Evolutionary conservation across 23 tunicate species (phyloP), one percentile per base, ranked within the genome.

Genomic region (Diplosoma virens): DNA sequence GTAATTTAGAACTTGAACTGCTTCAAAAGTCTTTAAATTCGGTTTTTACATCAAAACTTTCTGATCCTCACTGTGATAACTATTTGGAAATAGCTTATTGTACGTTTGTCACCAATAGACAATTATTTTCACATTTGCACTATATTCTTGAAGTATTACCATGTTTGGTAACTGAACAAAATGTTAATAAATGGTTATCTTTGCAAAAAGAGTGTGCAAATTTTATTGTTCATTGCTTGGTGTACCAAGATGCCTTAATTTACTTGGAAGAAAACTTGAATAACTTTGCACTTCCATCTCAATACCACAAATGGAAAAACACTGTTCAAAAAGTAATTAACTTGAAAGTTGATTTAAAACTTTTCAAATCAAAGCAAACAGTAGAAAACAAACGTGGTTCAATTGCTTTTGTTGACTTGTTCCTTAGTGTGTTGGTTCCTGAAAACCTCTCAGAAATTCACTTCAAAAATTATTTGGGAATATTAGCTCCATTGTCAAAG

Each of bases 391-490:
- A 7, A 32, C 58, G 77, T 29, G 66, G 61, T 26, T 58, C 93
- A 30, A 47, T 81, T 31, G 71, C 72, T 29, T 75, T 87, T 66
- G 68, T 61, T 74, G 86, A 81, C 21, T 56, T 80, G 26, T 81
- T 87, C 47, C 82, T 87, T 1, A 56, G 46, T 20, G 77, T 81
- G 27, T 65, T 87, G 29, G 24, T 87, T 3, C 93, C 93, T 35
- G 81, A 65, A 31, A 37, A 27, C 30, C 36, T 66, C 5, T 32
- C 73, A 33, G 63, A 37, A 20, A 47, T 48, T 3, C 30, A 22
- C 0, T 75, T 72, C 32, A 55, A 7, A 1, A 46, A 75, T 4
- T 87, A 87, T 41, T 18, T 87, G 30, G 71, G 54, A 24, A 48
- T 81, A 26, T 75, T 87, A 7, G 67, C 75, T 0, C 73, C 86